Evolutionary conservation across 2,888 invertebrate species (phyloP).

Genomic region (Eupithecia dodoneata): DNA sequence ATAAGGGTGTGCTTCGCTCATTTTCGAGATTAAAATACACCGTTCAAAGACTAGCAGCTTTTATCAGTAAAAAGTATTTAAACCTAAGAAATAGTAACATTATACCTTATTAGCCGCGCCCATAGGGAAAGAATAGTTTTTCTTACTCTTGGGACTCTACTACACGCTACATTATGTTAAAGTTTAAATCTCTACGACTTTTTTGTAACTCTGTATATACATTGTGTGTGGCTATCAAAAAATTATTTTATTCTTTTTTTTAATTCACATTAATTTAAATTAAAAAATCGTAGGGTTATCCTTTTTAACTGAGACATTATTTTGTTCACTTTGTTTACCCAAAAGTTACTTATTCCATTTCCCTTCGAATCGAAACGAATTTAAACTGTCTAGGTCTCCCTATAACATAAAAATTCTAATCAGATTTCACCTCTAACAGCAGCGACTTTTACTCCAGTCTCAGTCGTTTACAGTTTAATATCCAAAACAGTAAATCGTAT

Average conservation of each 20-base stretch:
- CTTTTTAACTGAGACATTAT: neutral
- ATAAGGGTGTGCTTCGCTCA: neutral
- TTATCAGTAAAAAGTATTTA: too few species aligned
- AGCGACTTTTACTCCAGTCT: neutral
- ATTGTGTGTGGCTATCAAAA: too few species aligned
- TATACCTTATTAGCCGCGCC: too few species aligned
- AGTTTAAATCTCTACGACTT: too few species aligned
- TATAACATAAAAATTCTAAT: neutral
- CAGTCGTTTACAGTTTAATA: slow-evolving; percentile 1
- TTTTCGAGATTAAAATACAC: neutral
- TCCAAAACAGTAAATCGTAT: neutral
- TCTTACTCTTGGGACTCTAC: too few species aligned
- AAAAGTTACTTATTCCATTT: neutral
- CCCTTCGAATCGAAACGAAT: neutral
- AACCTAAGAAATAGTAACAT: too few species aligned
- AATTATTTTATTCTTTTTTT: too few species aligned
- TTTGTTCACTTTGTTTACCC: neutral
- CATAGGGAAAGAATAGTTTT: too few species aligned
- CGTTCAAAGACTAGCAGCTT: too few species aligned
- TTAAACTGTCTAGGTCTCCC: neutral
- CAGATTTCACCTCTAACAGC: neutral
- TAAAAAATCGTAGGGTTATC: neutral
- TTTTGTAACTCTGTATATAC: too few species aligned
- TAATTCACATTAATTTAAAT: neutral
- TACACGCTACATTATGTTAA: too few species aligned